A percentile compares a stretch with the other conserved stretches of the same genome.
These are phyloP conservation scores for Nysson spinosus DNA, from an alignment of 2,888 invertebrate genomes.

Conservation along the genomic window DNA sequence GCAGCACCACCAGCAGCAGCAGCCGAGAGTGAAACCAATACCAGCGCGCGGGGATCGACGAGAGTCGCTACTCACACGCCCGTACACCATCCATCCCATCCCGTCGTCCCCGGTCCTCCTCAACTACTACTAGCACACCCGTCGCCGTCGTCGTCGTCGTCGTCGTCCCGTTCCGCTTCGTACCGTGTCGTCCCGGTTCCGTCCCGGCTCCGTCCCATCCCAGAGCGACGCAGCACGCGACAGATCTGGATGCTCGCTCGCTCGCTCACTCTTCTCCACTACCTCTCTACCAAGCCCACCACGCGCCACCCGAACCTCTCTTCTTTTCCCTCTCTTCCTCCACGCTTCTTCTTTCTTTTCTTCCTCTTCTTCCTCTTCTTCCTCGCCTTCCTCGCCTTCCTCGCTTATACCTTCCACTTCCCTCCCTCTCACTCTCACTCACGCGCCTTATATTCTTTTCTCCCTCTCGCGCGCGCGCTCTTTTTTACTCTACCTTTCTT, in stretches of 20 bases:
- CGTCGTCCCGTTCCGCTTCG: constrained; percentile 57
- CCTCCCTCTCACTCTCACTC: constrained; percentile 8
- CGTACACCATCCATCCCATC: constrained; percentile 66
- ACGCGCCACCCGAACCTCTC: no score
- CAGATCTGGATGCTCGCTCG: constrained; percentile 62
- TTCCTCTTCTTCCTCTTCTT: neutral
- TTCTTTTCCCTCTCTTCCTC: constrained; percentile 45
- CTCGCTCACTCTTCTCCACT: constrained; percentile 51
- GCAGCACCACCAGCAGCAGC: constrained; percentile 62
- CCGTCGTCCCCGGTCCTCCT: constrained; percentile 52
- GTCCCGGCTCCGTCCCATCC: constrained; percentile 63
- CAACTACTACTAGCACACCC: constrained; percentile 55
- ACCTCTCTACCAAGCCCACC: constrained; percentile 53
- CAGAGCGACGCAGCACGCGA: constrained; percentile 67
- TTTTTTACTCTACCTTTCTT: neutral
- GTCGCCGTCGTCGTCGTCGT: constrained; percentile 57
- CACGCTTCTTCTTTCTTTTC: constrained; percentile 10
- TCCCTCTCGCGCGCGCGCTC: neutral
- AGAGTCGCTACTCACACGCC: constrained; percentile 63
- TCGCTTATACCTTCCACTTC: constrained; percentile 3
- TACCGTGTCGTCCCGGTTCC: constrained; percentile 59
- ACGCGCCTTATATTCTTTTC: neutral
- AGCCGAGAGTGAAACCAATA: constrained; percentile 70
- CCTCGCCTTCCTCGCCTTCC: neutral
- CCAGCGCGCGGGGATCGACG: constrained; percentile 60